Evolutionary conservation across 2,797 vertebrate genomes (phyloP).

Genomic region (Poecile montanus): DNA sequence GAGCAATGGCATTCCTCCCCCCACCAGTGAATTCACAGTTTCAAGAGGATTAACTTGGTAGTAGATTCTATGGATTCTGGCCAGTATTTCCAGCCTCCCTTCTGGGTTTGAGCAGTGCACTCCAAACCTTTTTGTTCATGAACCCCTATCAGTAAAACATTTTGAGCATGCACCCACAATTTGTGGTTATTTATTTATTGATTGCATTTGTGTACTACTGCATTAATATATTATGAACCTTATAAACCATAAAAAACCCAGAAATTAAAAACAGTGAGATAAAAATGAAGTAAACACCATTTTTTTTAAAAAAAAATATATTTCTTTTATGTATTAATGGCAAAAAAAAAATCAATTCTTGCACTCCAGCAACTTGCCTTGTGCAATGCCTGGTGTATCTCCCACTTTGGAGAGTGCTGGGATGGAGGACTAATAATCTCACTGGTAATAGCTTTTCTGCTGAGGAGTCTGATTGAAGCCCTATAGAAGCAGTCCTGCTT

Average conservation of each 20-base stretch:
- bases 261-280: not conserved
- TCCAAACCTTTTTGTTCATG: not conserved
- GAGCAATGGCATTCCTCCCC: not conserved
- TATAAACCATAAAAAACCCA: not conserved
- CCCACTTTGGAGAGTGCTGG: not conserved
- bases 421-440: not conserved
- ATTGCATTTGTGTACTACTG: too few relatives aligned
- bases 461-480: not conserved
- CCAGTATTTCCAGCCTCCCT: not conserved
- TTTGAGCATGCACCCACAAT: not conserved
- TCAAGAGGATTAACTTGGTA: not conserved
- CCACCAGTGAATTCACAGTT: not conserved
- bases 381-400: rapidly evolving
- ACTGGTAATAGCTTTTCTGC: not conserved
- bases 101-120: not conserved
- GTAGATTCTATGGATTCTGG: not conserved
- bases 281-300: not conserved
- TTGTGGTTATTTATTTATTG: not conserved
- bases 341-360: not conserved
- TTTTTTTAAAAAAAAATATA: not conserved
- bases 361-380: too few relatives aligned
- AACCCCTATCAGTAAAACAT: not conserved
- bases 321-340: not conserved
- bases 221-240: not conserved
- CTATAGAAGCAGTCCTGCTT: not conserved